Base-by-base conservation (phyloP, 2,113 vertebrate species). In the Urocynchramus pylzowi region DNA sequence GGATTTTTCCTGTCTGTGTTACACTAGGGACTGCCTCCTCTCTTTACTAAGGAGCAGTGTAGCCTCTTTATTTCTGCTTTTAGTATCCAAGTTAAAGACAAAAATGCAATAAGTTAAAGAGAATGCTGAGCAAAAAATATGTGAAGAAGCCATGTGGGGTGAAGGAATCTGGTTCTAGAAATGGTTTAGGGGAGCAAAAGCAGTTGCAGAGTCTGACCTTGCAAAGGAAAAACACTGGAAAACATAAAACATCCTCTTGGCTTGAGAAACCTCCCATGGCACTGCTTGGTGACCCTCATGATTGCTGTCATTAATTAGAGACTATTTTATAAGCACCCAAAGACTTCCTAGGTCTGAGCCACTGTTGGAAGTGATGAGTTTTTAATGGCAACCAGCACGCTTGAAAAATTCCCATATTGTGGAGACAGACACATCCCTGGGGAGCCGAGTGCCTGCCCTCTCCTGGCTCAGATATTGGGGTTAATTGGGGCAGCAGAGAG, bases 291-390 rank as follows among this genome's bases (percentile, higher is more conserved):
- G 67, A 68, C 86, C 45, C 80, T 68, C 86, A 16, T 20, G n/a
- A 50, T 75, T 54, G 2, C 78, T 8, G 5, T 20, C 84, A 45
- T 81, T 61, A 79, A 52, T 81, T 52, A 76, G 88, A 65, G n/a
- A 5, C 50, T 80, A 1, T 83, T 96, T 96, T 89, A 89, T 94
- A 74, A 85, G 88, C 64, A 61, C 84, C 70, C 69, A 57, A 93
- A 83, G 59, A 17, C 76, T 78, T 42, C 37, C 93, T 68, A 54
- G 47, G 59, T 78, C 78, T 70, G n/a, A 94, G 96, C 95, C 96
- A 93, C 79, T 83, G 90, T 89, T 16, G 47, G 84, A 82, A 96
- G 93, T 79, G 93, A 92, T 87, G 96, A 95, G 50, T 95, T 97
- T 96, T 97, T 94, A 79, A 95, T 57, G 90, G 80, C 93, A 95